phyloP scores from a whole-genome alignment of 2,888 invertebrate genomes.

The Cephus pygmeus region DNA sequence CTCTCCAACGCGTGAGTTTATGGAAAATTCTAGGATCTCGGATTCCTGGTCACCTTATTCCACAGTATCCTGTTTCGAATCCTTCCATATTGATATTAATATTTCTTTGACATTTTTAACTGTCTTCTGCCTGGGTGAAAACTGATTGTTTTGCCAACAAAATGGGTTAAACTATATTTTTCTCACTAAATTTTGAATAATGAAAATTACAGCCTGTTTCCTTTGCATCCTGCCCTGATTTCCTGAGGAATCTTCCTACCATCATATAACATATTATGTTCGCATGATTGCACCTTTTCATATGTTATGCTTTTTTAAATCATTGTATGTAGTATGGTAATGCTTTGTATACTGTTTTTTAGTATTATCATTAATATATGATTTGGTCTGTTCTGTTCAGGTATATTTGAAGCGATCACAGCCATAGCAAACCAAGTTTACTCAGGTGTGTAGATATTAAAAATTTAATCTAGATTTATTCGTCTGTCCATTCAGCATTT shows the following conservation, averaged over 20 bases:
- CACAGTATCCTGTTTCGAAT: not conserved
- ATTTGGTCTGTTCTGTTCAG: slow-evolving; percentile 66
- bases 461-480: slow-evolving; percentile 20
- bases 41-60: slow-evolving; percentile 11
- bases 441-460: slow-evolving; percentile 61
- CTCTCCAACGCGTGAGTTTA: slow-evolving; percentile 51
- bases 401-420: slow-evolving; percentile 62
- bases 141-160: not conserved
- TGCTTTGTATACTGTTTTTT: not conserved
- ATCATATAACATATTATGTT: not conserved
- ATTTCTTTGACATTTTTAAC: not conserved
- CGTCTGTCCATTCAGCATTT: slow-evolving; percentile 64
- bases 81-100: slow-evolving; percentile 1
- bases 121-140: not conserved
- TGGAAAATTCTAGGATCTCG: not conserved
- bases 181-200: not conserved
- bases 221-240: no score
- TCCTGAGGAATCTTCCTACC: no score
- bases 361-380: slow-evolving; percentile 34
- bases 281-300: not conserved
- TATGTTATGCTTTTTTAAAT: not conserved
- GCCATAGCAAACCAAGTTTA: slow-evolving; percentile 62
- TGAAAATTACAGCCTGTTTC: no score
- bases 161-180: not conserved
- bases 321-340: not conserved